phyloP scores from a whole-genome alignment of 2,797 vertebrate genomes.

The Odontamblyopus lacepedii region DNA sequence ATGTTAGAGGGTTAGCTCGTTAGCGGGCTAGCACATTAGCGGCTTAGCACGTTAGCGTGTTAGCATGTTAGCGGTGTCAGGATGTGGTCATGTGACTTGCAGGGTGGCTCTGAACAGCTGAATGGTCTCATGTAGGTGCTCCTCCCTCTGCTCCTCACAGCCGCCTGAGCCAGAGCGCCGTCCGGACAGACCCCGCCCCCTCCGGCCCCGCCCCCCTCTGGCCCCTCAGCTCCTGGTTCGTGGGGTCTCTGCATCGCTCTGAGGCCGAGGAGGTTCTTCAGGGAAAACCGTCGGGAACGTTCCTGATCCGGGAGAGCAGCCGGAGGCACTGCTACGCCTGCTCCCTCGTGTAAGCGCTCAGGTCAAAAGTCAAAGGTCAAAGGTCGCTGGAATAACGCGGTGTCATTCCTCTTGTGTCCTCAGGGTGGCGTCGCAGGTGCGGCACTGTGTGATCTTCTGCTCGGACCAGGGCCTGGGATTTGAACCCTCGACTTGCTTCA shows the following conservation, averaged over 20 bases:
- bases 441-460: constrained; percentile 97
- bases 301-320: constrained; percentile 96
- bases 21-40: no score
- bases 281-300: constrained; percentile 90
- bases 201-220: neutral
- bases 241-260: constrained; percentile 88
- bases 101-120: no score
- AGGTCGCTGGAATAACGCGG: no score
- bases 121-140: no score
- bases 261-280: constrained; percentile 91
- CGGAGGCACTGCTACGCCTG: constrained; percentile 83
- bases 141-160: constrained; percentile 58
- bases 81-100: no score
- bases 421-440: constrained; percentile 93
- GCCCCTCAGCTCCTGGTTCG: constrained; percentile 93
- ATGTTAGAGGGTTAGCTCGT: no score
- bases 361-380: no score
- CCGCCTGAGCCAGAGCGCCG: constrained; percentile 91
- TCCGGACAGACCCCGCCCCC: constrained; percentile 88
- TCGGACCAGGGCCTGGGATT: constrained; percentile 92
- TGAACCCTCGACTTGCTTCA: constrained; percentile 95
- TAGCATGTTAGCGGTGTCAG: no score
- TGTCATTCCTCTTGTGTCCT: constrained; percentile 3
- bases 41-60: no score
- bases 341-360: constrained; percentile 71